Conservation (phyloP, 1,140 invertebrate genomes). For the Euwallacea similis region DNA sequence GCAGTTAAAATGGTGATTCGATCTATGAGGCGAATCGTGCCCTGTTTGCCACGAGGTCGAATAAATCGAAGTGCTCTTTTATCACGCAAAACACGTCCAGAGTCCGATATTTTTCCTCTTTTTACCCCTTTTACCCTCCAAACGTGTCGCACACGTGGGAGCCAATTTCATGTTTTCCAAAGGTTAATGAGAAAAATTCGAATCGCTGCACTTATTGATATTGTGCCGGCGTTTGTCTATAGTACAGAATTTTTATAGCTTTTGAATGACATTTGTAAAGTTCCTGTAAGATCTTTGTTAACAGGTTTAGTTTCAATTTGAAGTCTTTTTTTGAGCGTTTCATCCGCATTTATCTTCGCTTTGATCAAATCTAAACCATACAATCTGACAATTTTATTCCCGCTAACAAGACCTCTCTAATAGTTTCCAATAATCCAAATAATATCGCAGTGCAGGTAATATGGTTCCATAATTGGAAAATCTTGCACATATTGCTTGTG, state of each 20-base stretch:
- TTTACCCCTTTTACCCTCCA: background rate
- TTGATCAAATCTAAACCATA: too few relatives aligned
- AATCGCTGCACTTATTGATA: background rate
- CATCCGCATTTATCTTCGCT: too few relatives aligned
- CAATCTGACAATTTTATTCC: too few relatives aligned
- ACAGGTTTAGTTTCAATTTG: too few relatives aligned
- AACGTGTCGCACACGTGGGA: slow-evolving; percentile 1
- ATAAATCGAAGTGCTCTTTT: background rate
- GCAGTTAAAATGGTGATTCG: slow-evolving; percentile 4
- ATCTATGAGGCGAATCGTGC: background rate
- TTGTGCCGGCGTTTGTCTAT: background rate
- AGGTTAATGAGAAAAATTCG: background rate
- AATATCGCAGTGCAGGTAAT: too few relatives aligned
- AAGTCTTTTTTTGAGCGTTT: too few relatives aligned
- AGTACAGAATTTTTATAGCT: too few relatives aligned
- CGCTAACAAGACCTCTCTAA: too few relatives aligned
- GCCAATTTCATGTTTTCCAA: background rate
- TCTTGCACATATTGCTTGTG: background rate
- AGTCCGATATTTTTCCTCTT: background rate
- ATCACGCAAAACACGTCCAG: slow-evolving; percentile 2
- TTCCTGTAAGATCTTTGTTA: too few relatives aligned
- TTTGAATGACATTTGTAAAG: too few relatives aligned
- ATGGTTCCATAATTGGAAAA: too few relatives aligned
- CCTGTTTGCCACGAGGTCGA: background rate
- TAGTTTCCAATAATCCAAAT: too few relatives aligned